phyloP scores from a whole-genome alignment of 1,140 invertebrate species.

The Caerostris extrusa region DNA sequence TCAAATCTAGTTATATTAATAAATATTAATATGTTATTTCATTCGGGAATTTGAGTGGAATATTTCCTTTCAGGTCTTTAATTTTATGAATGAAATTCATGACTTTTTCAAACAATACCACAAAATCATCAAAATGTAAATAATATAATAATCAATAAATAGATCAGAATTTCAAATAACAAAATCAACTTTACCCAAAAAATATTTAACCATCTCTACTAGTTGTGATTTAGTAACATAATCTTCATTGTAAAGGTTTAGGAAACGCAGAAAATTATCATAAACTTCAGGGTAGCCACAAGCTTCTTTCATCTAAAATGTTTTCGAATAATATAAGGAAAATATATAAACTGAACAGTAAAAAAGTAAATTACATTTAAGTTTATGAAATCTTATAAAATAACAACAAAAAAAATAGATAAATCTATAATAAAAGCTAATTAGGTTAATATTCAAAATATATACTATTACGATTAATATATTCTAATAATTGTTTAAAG shows the following conservation, averaged over 20 bases:
- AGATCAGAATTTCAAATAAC: no score
- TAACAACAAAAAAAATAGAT: not conserved
- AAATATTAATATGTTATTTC: no score
- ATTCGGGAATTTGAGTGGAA: no score
- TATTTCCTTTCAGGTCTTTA: no score
- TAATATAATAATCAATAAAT: no score
- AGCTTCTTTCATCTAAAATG: conserved; percentile 91
- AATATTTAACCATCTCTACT: conserved; percentile 91
- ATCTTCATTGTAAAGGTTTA: conserved; percentile 95
- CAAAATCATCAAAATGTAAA: no score
- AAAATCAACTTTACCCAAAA: conserved; percentile 84
- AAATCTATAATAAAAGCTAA: no score
- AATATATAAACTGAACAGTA: not conserved
- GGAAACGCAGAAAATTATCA: conserved; percentile 96
- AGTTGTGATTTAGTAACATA: conserved; percentile 94
- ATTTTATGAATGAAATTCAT: no score
- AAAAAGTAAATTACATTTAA: not conserved
- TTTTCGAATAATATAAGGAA: not conserved
- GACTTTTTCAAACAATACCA: no score
- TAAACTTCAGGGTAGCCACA: conserved; percentile 93
- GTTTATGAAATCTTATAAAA: not conserved
- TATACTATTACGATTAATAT: not conserved
- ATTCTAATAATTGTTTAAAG: not conserved
- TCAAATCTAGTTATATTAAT: no score
- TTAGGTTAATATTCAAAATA: not conserved